Conservation (phyloP, 2,797 vertebrate genomes). For the Hydrophis major region DNA sequence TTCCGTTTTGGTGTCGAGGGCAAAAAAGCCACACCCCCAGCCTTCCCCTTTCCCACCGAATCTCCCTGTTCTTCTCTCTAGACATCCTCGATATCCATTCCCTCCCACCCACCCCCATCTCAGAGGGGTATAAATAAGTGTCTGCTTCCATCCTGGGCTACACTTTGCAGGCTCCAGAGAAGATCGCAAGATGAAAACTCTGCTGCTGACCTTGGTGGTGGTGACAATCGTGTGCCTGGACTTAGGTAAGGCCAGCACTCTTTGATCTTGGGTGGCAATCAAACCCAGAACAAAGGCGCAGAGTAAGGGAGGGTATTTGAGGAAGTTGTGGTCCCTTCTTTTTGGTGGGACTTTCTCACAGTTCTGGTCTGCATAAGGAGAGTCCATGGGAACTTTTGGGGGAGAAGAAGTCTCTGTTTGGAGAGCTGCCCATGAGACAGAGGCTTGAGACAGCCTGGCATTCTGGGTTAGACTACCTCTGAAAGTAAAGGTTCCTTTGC, state of each 20-base stretch:
- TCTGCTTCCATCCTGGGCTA: no score
- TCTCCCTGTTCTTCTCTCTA: background rate
- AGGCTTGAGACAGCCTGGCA: background rate
- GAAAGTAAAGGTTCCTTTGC: background rate
- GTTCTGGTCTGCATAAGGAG: background rate
- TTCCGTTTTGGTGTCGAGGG: no score
- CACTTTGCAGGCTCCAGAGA: no score
- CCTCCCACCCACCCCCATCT: background rate
- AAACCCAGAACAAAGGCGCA: background rate
- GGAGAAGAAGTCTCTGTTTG: no score
- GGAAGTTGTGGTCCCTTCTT: no score
- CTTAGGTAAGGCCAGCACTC: background rate
- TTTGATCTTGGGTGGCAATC: background rate
- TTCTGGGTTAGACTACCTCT: background rate
- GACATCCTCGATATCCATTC: no score
- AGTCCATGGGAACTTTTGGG: no score
- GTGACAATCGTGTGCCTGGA: background rate
- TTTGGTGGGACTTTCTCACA: background rate
- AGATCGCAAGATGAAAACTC: no score
- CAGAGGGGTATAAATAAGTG: background rate
- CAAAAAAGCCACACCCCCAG: no score
- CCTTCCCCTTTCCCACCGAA: background rate
- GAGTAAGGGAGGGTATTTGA: background rate
- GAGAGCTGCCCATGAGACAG: background rate
- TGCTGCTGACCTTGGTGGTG: no score